Evolutionary conservation across 1,140 invertebrate species (phyloP).

Genomic region (Rhagoletis zephyria): DNA sequence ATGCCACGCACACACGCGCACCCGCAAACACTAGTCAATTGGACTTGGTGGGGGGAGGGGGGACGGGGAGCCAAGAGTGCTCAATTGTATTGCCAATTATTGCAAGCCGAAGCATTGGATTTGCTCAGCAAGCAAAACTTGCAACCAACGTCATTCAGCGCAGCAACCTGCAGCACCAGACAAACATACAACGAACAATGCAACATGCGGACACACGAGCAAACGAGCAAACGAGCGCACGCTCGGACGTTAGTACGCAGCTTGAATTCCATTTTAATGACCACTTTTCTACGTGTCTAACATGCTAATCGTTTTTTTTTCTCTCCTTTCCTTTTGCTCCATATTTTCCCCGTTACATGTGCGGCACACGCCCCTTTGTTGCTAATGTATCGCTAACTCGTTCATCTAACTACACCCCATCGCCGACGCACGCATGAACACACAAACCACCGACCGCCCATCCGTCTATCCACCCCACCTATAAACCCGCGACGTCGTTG

Average conservation of each 20-base stretch:
- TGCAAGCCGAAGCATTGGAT: background rate
- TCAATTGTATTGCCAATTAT: background rate
- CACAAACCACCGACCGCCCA: too few species aligned
- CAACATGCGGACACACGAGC: constrained; percentile 60
- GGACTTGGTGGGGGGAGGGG: too few species aligned
- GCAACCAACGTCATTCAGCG: background rate
- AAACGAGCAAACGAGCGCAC: constrained; percentile 59
- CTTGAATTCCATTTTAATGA: constrained; percentile 73
- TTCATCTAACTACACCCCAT: background rate
- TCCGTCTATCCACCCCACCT: background rate
- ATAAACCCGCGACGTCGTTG: background rate
- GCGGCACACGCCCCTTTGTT: constrained; percentile 8
- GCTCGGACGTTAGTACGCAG: constrained; percentile 60
- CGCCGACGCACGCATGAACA: background rate
- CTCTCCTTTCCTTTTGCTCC: constrained; percentile 10
- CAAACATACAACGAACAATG: background rate
- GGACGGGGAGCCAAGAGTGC: too few species aligned
- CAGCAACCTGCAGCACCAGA: background rate
- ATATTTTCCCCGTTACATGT: constrained; percentile 28
- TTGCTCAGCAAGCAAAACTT: background rate
- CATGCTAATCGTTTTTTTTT: constrained; percentile 69
- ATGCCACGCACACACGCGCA: background rate
- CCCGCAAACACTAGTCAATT: background rate
- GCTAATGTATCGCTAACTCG: constrained; percentile 22
- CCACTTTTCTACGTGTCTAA: constrained; percentile 72